Percentiles rank a stretch among this genome's conserved stretches.
Conservation (phyloP, 2,888 invertebrate genomes). For the Pyrgus malvae region DNA sequence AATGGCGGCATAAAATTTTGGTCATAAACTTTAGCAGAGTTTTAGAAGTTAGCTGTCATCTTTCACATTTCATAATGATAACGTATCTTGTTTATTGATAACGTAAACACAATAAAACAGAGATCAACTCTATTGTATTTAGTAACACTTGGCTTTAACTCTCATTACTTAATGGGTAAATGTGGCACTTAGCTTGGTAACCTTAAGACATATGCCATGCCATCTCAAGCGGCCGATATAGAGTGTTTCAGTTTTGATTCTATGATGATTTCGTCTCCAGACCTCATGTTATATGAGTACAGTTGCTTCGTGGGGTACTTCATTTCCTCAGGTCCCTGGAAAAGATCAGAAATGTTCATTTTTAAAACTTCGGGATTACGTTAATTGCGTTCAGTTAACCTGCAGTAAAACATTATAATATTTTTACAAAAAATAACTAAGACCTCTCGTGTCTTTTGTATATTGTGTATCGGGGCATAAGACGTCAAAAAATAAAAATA, state of each 20-base stretch:
- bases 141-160: neutral
- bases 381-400: too few relatives aligned
- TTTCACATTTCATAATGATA: too few relatives aligned
- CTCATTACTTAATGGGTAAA: slow-evolving; percentile 3
- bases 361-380: neutral
- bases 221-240: slow-evolving; percentile 51
- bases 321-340: slow-evolving; percentile 93
- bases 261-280: slow-evolving; percentile 95
- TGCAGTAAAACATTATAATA: too few relatives aligned
- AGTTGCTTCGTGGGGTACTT: slow-evolving; percentile 93
- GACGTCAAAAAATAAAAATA: too few relatives aligned
- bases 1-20: slow-evolving; percentile 5
- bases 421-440: too few relatives aligned
- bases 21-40: neutral
- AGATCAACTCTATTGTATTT: neutral
- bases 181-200: slow-evolving; percentile 21
- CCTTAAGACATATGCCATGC: slow-evolving; percentile 14
- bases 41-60: too few relatives aligned
- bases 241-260: slow-evolving; percentile 87
- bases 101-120: neutral
- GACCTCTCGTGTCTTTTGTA: too few relatives aligned
- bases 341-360: slow-evolving; percentile 35
- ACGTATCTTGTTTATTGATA: too few relatives aligned
- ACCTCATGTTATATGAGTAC: slow-evolving; percentile 94
- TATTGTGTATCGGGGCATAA: too few relatives aligned